These are phyloP conservation scores for Halichoerus grypus DNA, from an alignment of 2,113 vertebrate species.

Conservation along the genomic window DNA sequence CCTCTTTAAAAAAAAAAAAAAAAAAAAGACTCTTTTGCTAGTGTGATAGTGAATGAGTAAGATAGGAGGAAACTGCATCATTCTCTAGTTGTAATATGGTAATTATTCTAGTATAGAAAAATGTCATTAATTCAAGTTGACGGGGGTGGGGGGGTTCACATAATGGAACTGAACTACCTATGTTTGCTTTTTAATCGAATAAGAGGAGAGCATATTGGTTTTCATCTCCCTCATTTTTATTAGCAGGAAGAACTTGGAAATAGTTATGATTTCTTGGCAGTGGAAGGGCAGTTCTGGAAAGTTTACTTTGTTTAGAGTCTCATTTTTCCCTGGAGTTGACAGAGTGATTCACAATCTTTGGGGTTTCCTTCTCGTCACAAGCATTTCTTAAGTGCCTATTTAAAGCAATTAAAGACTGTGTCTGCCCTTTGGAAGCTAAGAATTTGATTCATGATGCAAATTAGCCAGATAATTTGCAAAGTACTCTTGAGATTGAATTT, in stretches of 20 bases:
- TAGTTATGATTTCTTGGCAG: neutral
- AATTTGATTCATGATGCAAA: constrained; percentile 67
- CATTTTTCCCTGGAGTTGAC: constrained; percentile 30
- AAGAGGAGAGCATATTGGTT: neutral
- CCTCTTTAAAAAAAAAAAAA: neutral
- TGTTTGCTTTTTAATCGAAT: constrained; percentile 3
- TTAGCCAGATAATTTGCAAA: constrained; percentile 63
- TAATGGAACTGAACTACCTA: neutral
- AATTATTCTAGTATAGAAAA: neutral
- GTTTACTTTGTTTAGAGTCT: constrained; percentile 38
- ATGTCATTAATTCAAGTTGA: neutral
- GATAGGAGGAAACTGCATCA: neutral
- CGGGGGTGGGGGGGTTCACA: neutral
- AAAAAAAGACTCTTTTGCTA: neutral
- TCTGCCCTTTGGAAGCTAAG: constrained; percentile 64
- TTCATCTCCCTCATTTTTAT: neutral
- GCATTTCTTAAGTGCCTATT: constrained; percentile 77
- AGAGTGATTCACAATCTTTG: constrained; percentile 46
- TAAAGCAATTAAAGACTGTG: constrained; percentile 68
- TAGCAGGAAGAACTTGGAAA: constrained; percentile 24
- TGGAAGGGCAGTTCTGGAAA: constrained; percentile 32
- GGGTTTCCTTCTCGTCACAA: constrained; percentile 59
- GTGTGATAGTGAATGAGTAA: neutral
- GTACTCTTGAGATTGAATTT: constrained; percentile 44
- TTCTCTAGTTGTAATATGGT: constrained; percentile 12